Evolutionary conservation across 2,888 invertebrate species (phyloP), one percentile per base, ranked within the genome.

Genomic region (Carcina quercana): DNA sequence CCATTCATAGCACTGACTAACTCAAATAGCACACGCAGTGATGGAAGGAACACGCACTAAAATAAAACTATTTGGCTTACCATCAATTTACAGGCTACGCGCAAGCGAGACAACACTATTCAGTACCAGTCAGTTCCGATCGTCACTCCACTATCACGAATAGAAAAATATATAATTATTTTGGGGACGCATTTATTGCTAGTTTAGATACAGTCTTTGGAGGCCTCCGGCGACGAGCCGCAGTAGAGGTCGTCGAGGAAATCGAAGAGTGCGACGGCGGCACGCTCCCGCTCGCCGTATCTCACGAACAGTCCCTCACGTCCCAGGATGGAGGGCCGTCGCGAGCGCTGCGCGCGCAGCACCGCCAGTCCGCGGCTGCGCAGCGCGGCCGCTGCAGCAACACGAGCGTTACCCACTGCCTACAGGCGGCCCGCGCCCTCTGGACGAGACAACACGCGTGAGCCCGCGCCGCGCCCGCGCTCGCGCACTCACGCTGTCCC

Each of bases 181-280:
- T 66, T 56, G 61, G 67, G 36, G 33, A 57, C 59, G 59, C 64
- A 52, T 61, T 63, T 68, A 72, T 67, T 65, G 67, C 69, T 72
- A 68, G 58, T 56, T 54, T 62, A 69, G 59, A 64, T 67, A 69
- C 75, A 76, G 76, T 79, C 73, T 72, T 74, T 78, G 78, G 76
- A 62, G 55, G 66, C 66, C 45, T 66, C 79, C 53, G 78, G 79
- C 40, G 75, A 66, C 39, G 75, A 69, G 42, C 66, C 69, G 44
- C 59, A 72, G 53, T 84, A 75, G 52, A 91, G 72, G 55, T 90
- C 89, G 71, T 92, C 90, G 52, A 93, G 86, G 84, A 93, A 93
- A 80, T 92, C 92, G 80, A 93, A 93, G 53, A 88, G 89, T 42
- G 92, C 90, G 49, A 93, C 90, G 41, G 92, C 92, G 61, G 91